phyloP scores from a whole-genome alignment of 2,113 vertebrate species.

The Ivindomyrus marchei region DNA sequence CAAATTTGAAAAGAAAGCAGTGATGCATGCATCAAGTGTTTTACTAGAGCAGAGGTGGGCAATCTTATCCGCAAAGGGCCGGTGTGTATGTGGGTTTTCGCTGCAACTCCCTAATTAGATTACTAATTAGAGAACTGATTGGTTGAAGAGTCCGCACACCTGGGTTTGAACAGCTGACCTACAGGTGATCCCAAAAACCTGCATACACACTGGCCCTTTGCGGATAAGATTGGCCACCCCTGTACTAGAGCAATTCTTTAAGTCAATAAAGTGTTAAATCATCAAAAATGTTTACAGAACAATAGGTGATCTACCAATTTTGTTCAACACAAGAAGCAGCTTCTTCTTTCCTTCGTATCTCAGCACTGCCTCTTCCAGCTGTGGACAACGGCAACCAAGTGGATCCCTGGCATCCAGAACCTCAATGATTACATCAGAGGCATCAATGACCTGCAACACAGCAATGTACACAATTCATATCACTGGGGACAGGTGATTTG shows the following conservation, averaged over 20 bases:
- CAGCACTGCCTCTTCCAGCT: slow-evolving; percentile 75
- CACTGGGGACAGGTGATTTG: neutral
- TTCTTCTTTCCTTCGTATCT: slow-evolving; percentile 61
- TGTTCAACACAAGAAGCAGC: slow-evolving; percentile 81
- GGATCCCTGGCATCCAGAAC: slow-evolving; percentile 96
- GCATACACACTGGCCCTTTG: too few relatives aligned
- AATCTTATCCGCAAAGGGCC: too few relatives aligned
- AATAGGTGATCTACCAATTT: slow-evolving; percentile 69
- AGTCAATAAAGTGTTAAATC: neutral
- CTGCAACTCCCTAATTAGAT: too few relatives aligned
- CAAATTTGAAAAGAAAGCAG: neutral
- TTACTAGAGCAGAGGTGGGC: neutral
- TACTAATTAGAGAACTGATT: too few relatives aligned
- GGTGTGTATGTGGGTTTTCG: too few relatives aligned
- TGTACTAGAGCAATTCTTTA: neutral
- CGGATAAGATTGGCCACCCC: too few relatives aligned
- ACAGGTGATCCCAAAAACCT: too few relatives aligned
- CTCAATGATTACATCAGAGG: slow-evolving; percentile 80
- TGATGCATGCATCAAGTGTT: neutral
- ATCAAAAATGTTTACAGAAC: neutral
- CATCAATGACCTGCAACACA: slow-evolving; percentile 74
- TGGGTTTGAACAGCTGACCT: too few relatives aligned
- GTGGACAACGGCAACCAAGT: slow-evolving; percentile 80
- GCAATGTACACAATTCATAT: neutral
- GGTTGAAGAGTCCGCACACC: too few relatives aligned